Evolutionary conservation across 2,888 invertebrate genomes (phyloP).

Genomic region (Tyria jacobaeae): DNA sequence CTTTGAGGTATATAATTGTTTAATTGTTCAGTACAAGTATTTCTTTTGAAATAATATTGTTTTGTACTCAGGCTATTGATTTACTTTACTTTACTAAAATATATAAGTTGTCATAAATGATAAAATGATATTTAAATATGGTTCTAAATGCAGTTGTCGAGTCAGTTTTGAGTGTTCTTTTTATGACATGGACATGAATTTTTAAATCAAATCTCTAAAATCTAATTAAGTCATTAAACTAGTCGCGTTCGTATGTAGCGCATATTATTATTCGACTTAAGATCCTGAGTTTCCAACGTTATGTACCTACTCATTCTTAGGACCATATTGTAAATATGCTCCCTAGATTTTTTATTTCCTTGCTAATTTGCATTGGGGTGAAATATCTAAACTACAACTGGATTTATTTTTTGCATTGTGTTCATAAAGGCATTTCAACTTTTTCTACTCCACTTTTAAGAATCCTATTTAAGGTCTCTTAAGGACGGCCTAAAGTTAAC

Average conservation of each 20-base stretch:
- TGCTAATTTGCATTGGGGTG: too few relatives aligned
- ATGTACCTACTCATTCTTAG: too few relatives aligned
- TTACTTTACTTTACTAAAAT: conserved; percentile 5
- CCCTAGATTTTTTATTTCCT: too few relatives aligned
- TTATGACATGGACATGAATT: neutral
- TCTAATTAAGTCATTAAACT: too few relatives aligned
- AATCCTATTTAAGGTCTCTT: conserved; percentile 57
- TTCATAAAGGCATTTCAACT: conserved; percentile 43
- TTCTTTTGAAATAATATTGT: neutral
- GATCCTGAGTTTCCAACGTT: too few relatives aligned
- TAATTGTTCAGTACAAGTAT: conserved; percentile 3
- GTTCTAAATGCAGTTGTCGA: conserved; percentile 5
- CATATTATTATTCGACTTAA: too few relatives aligned
- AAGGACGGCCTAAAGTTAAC: conserved; percentile 19
- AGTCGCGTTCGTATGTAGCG: too few relatives aligned
- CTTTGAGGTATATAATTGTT: conserved; percentile 11
- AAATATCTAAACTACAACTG: neutral
- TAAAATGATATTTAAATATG: neutral
- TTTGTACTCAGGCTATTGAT: neutral
- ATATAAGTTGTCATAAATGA: conserved; percentile 1
- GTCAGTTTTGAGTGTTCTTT: neutral
- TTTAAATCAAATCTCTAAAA: too few relatives aligned
- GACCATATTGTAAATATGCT: neutral
- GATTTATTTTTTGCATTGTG: conserved; percentile 14
- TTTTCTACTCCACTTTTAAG: conserved; percentile 55